Evolutionary conservation across 2,113 vertebrate species (phyloP).

Genomic region (Promerops cafer): DNA sequence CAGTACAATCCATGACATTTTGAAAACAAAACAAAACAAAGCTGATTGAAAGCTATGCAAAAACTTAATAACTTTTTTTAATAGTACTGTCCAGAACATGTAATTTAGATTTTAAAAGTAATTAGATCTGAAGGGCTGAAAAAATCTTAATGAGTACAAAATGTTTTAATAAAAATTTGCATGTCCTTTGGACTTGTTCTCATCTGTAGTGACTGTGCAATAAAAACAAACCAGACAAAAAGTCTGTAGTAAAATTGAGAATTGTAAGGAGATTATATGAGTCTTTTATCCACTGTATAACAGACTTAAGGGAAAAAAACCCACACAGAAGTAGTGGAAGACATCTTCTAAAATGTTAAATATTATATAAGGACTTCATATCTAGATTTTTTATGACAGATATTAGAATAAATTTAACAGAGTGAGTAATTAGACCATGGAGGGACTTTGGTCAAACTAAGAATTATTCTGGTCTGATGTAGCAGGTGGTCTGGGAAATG

Average conservation of each 20-base stretch:
- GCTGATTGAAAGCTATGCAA: fast-evolving
- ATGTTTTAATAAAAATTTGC: background rate
- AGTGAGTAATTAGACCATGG: background rate
- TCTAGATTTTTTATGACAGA: background rate
- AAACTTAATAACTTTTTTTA: too few species aligned
- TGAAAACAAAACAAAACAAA: background rate
- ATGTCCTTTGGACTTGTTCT: background rate
- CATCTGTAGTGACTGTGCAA: background rate
- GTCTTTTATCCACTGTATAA: background rate
- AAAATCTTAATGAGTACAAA: background rate
- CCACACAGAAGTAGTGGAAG: background rate
- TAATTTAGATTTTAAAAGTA: background rate
- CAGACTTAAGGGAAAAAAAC: background rate
- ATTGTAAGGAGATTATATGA: background rate
- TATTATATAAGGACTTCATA: background rate
- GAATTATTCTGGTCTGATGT: background rate
- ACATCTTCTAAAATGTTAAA: background rate
- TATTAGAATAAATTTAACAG: background rate
- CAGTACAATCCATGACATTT: background rate
- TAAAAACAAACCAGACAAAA: background rate
- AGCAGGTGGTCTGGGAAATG: background rate
- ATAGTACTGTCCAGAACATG: background rate
- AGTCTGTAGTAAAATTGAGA: background rate
- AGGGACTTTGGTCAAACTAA: background rate
- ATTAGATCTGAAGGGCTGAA: background rate